Evolutionary conservation across 2,113 vertebrate species (phyloP), one percentile per base, ranked within the genome.

Genomic region (Sinosuthora webbiana): DNA sequence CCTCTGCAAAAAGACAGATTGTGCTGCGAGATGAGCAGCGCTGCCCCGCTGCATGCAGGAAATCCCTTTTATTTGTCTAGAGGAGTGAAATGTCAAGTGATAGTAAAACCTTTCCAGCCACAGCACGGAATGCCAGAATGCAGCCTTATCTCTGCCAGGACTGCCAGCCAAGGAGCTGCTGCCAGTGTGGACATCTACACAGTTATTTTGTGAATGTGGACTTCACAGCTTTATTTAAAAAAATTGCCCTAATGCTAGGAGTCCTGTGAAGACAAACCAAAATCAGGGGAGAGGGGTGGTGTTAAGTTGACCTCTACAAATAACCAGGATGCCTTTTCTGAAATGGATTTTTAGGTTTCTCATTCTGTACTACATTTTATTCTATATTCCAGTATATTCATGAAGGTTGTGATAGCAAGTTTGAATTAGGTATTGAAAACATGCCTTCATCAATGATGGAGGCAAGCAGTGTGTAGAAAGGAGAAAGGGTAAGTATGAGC

Each of bases 101-200:
- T 68, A 91, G 82, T 20, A 56, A 91, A 86, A 71, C 63, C 57
- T 75, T 70, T 83, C 75, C 67, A 75, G 88, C 28, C 10, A 2
- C 0, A 86, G 45, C 30, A 50, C 0, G 0, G 0, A 1, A 74
- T 80, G 76, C 81, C 86, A 91, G 81, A 52, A 60, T 74, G 52
- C 37, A 78, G 85, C 62, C 78, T 91, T 91, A 87, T 93, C 78
- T 87, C 47, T 56, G 81, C 55, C 31, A 80, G 55, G 84, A 49
- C 53, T 3, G 5, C 4, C 10, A 83, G 73, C 10, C 0, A 0
- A 74, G 64, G 45, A 80, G 31, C 10, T 2, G 3, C 69, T 95
- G 94, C 93, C 94, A 95, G 84, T 2, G 13, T 15, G 55, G 45
- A 73, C 0, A 0, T 87, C 77, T 81, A 23, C 5, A 6, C 13